These are phyloP conservation scores for Caenorhabditis auriculariae DNA, from an alignment of 2,888 invertebrate species.

Conservation along the genomic window DNA sequence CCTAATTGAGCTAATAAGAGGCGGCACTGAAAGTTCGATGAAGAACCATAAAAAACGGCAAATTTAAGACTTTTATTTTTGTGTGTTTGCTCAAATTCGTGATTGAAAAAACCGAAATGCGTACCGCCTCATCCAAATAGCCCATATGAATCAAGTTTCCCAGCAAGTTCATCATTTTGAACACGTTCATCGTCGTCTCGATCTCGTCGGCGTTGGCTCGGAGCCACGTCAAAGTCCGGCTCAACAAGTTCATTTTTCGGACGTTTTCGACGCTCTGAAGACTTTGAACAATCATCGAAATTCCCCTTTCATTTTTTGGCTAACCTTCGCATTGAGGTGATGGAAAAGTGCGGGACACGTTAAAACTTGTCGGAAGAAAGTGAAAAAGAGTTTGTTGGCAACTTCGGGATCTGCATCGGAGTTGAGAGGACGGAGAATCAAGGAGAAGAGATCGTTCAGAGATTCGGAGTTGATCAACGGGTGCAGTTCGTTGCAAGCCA, in stretches of 20 bases:
- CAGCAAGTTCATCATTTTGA: slow-evolving; percentile 41
- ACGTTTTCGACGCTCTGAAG: slow-evolving; percentile 27
- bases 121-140: slow-evolving; percentile 40
- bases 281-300: not conserved
- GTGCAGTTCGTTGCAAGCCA: slow-evolving; percentile 31
- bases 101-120: not conserved
- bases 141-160: slow-evolving; percentile 59
- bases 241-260: slow-evolving; percentile 25
- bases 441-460: slow-evolving; percentile 44
- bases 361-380: slow-evolving; percentile 29
- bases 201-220: slow-evolving; percentile 27
- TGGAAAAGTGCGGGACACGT: slow-evolving; percentile 39
- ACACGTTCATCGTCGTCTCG: slow-evolving; percentile 19
- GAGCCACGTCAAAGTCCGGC: slow-evolving; percentile 24
- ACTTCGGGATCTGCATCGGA: not conserved
- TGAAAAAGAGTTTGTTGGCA: slow-evolving; percentile 8
- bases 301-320: not conserved
- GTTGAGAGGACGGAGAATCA: slow-evolving; percentile 27
- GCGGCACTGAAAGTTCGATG: too few relatives aligned
- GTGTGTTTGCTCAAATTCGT: not conserved
- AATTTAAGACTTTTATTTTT: too few relatives aligned
- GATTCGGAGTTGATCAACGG: slow-evolving; percentile 34
- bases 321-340: slow-evolving; percentile 34
- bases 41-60: too few relatives aligned
- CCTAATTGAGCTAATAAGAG: too few relatives aligned